These are phyloP conservation scores for Brachionichthys hirsutus DNA, from an alignment of 2,113 vertebrate species.

Conservation along the genomic window DNA sequence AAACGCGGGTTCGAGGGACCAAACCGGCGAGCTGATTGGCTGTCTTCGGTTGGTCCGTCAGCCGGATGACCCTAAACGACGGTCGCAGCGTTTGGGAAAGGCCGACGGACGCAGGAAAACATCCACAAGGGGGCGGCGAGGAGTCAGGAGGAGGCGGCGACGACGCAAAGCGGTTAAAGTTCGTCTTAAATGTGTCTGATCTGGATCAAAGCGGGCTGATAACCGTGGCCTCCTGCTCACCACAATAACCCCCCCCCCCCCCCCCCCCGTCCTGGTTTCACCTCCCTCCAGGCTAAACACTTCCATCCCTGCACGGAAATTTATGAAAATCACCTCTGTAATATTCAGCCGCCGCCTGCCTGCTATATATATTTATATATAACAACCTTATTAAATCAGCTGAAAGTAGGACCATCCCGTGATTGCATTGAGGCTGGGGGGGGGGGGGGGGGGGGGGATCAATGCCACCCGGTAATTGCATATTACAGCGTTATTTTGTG, in stretches of 20 bases:
- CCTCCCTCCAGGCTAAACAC: slow-evolving; percentile 65
- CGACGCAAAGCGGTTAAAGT: too few species aligned
- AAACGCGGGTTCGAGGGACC: too few species aligned
- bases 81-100: too few species aligned
- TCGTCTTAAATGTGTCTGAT: too few species aligned
- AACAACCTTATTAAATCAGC: slow-evolving; percentile 94
- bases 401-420: slow-evolving; percentile 72
- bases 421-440: slow-evolving; percentile 80
- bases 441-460: slow-evolving; percentile 79
- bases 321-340: slow-evolving; percentile 89
- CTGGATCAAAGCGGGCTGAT: slow-evolving; percentile 15
- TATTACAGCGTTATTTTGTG: slow-evolving; percentile 92
- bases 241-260: slow-evolving; percentile 52
- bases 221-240: slow-evolving; percentile 28
- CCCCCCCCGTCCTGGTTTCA: slow-evolving; percentile 62
- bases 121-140: too few species aligned
- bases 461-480: slow-evolving; percentile 91
- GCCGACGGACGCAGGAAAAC: too few species aligned
- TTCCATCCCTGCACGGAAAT: slow-evolving; percentile 81
- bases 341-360: slow-evolving; percentile 82
- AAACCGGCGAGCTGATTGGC: too few species aligned
- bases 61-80: too few species aligned
- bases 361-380: slow-evolving; percentile 75
- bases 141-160: too few species aligned
- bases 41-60: too few species aligned